These are phyloP conservation scores for Jordanella pulchra DNA, from an alignment of 2,797 vertebrate genomes.

Conservation along the genomic window DNA sequence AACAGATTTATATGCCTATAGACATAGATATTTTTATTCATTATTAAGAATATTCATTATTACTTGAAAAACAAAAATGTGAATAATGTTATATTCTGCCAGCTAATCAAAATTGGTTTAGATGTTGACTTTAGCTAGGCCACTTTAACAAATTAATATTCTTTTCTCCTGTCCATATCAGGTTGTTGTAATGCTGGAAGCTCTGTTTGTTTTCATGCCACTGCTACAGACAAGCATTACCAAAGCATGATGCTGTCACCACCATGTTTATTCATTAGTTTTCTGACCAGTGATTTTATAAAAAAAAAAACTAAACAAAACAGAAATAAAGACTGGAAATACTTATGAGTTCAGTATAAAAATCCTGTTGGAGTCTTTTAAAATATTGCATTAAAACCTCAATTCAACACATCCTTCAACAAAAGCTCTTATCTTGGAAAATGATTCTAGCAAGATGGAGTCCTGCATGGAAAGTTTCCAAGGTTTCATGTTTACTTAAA, in stretches of 20 bases:
- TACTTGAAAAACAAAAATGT: too few species aligned
- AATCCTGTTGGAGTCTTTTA: background rate
- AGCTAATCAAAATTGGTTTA: background rate
- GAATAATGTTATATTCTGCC: background rate
- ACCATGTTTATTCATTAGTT: background rate
- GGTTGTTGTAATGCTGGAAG: too few species aligned
- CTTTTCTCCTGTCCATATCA: background rate
- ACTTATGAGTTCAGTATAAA: background rate
- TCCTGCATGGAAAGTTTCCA: constrained; percentile 34
- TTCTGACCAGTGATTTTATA: background rate
- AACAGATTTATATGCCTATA: background rate
- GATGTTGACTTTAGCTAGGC: background rate
- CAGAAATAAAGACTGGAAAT: background rate
- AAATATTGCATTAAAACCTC: background rate
- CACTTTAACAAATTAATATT: background rate
- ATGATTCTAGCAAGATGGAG: constrained; percentile 32
- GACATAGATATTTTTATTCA: background rate
- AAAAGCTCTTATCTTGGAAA: constrained; percentile 17
- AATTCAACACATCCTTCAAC: background rate
- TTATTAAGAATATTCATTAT: too few species aligned
- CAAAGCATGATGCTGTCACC: background rate
- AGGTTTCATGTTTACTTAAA: constrained; percentile 58
- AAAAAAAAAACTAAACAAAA: too few species aligned
- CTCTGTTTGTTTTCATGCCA: background rate
- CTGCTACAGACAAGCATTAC: background rate